Conservation (phyloP, 2,888 invertebrate genomes). For the Leptinotarsa rubiginosa region DNA sequence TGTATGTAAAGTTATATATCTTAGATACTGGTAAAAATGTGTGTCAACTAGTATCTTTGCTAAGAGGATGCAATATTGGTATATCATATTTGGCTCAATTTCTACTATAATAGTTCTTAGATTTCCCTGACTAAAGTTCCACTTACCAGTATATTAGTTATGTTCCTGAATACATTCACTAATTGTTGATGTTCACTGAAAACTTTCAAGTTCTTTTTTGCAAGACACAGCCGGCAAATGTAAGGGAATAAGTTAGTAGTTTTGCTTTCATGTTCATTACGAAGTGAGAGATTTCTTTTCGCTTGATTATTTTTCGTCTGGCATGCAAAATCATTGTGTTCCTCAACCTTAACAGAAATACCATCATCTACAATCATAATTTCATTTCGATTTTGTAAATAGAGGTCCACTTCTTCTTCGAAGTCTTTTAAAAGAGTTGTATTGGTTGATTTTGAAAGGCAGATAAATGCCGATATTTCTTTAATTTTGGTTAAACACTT, state of each 20-base stretch:
- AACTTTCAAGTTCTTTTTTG: background rate
- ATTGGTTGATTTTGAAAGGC: background rate
- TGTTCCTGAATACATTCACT: background rate
- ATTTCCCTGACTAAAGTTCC: background rate
- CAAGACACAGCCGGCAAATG: conserved; percentile 1
- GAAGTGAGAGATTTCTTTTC: background rate
- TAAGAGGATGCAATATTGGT: no score
- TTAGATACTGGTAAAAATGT: no score
- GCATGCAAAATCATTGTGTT: background rate
- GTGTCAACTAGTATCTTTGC: no score
- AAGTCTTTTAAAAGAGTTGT: background rate
- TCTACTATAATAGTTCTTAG: no score
- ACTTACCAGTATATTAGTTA: conserved; percentile 5
- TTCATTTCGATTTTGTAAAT: background rate
- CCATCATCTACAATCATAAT: conserved; percentile 11
- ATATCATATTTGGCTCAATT: no score
- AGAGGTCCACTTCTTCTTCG: background rate
- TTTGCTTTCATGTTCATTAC: background rate
- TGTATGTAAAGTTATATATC: no score
- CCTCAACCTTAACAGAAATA: conserved; percentile 7
- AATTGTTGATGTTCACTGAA: background rate
- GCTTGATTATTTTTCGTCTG: background rate
- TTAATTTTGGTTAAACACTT: background rate
- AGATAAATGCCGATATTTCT: background rate
- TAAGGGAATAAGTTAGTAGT: background rate